These are phyloP conservation scores for Caretta caretta DNA, from an alignment of 2,113 vertebrate species.

Conservation along the genomic window DNA sequence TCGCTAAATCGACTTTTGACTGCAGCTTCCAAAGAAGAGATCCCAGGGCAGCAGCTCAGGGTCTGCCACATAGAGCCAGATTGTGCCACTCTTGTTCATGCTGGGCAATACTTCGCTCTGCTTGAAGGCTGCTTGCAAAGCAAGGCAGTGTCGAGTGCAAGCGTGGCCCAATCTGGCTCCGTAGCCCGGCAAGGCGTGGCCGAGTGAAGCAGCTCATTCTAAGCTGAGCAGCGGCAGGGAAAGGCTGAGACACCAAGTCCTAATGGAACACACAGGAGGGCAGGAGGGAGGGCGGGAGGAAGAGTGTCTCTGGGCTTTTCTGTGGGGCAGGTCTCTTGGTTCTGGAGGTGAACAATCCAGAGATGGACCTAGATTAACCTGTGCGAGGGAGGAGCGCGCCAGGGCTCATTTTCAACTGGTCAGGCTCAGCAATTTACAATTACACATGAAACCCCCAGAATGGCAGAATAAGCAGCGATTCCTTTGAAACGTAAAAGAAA, in stretches of 20 bases:
- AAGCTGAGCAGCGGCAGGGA: background rate
- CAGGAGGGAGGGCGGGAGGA: background rate
- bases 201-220: background rate
- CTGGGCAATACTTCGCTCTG: background rate
- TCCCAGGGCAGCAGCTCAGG: background rate
- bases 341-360: background rate
- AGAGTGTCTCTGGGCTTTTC: background rate
- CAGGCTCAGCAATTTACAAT: slow-evolving; percentile 73
- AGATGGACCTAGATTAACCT: slow-evolving; percentile 45
- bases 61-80: background rate
- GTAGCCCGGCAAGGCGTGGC: background rate
- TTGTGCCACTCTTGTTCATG: background rate
- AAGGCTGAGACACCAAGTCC: background rate
- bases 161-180: background rate
- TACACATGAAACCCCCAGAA: slow-evolving; percentile 74
- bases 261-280: background rate
- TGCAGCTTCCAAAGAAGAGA: background rate
- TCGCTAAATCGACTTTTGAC: too few relatives aligned
- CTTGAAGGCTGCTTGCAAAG: background rate
- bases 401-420: slow-evolving; percentile 72
- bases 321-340: slow-evolving; percentile 4
- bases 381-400: slow-evolving; percentile 7
- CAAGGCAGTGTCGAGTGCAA: background rate
- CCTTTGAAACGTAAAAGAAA: slow-evolving; percentile 84
- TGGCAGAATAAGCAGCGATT: slow-evolving; percentile 80